These are phyloP conservation scores for Cebus imitator DNA, from an alignment of 2,113 vertebrate genomes.

Conservation along the genomic window DNA sequence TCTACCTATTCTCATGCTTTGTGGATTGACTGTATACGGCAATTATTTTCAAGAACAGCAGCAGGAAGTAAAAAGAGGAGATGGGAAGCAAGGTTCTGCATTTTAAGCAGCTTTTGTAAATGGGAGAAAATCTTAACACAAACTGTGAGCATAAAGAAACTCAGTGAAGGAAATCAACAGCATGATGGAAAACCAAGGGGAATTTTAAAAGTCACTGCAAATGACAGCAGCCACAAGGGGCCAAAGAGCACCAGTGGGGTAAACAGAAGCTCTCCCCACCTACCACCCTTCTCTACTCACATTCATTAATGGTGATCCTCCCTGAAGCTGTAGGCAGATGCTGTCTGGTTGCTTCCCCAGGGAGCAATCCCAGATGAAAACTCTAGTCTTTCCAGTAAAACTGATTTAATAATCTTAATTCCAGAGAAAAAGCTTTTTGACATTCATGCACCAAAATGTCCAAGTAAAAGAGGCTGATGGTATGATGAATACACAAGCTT, in stretches of 20 bases:
- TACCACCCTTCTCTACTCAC: not conserved
- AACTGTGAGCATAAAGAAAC: not conserved
- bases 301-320: conserved; percentile 51
- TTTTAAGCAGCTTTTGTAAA: conserved; percentile 42
- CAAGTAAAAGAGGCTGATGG: not conserved
- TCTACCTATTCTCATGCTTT: conserved; percentile 18
- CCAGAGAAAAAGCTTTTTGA: not conserved
- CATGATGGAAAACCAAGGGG: not conserved
- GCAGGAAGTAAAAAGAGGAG: conserved; percentile 43
- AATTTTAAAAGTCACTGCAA: conserved; percentile 63
- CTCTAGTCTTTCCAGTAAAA: not conserved
- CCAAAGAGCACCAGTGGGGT: not conserved
- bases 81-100: conserved; percentile 30
- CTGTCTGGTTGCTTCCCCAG: not conserved
- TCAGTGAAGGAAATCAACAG: not conserved
- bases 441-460: not conserved
- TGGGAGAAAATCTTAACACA: not conserved
- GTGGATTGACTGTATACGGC: conserved; percentile 27
- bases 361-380: not conserved
- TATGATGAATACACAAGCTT: not conserved
- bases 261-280: not conserved
- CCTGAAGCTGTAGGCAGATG: not conserved
- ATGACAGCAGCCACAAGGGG: not conserved
- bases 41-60: conserved; percentile 60
- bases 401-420: not conserved